Evolutionary conservation across 2,113 vertebrate species (phyloP).

Genomic region (Melanerpes aurifrons): DNA sequence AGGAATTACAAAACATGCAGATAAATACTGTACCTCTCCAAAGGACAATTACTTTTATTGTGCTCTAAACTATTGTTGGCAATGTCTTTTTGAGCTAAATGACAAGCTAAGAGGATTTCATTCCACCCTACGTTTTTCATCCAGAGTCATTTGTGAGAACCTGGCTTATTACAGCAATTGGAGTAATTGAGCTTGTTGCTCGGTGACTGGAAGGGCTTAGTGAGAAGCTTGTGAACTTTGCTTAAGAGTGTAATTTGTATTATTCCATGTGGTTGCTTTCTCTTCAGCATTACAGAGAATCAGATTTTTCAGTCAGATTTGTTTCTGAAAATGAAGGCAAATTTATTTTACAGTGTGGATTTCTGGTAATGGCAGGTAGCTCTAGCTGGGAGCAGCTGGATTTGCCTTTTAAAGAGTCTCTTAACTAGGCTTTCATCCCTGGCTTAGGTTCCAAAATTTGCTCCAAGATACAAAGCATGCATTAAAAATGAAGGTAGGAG

Average conservation of each 20-base stretch:
- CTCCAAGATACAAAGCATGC: background rate
- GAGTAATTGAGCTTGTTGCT: background rate
- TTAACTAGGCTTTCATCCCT: background rate
- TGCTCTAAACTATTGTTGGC: background rate
- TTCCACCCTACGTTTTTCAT: background rate
- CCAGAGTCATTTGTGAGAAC: slow-evolving; percentile 6
- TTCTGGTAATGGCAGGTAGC: background rate
- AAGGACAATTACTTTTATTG: background rate
- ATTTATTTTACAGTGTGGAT: background rate
- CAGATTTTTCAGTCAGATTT: slow-evolving; percentile 39
- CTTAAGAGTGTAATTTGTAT: slow-evolving; percentile 46
- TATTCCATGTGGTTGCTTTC: slow-evolving; percentile 16
- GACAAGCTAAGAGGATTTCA: background rate
- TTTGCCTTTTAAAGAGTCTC: background rate
- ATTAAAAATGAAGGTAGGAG: background rate
- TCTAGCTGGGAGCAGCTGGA: background rate
- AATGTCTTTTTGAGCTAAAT: background rate
- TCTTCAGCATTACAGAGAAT: background rate
- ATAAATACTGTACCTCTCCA: background rate
- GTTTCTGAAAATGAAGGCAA: background rate
- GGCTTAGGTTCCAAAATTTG: background rate
- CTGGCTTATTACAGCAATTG: background rate
- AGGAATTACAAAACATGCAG: background rate
- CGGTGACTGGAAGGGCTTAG: background rate
- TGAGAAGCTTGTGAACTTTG: slow-evolving; percentile 24